Conservation (phyloP, 2,888 invertebrate species). For the Lasius fuliginosus region DNA sequence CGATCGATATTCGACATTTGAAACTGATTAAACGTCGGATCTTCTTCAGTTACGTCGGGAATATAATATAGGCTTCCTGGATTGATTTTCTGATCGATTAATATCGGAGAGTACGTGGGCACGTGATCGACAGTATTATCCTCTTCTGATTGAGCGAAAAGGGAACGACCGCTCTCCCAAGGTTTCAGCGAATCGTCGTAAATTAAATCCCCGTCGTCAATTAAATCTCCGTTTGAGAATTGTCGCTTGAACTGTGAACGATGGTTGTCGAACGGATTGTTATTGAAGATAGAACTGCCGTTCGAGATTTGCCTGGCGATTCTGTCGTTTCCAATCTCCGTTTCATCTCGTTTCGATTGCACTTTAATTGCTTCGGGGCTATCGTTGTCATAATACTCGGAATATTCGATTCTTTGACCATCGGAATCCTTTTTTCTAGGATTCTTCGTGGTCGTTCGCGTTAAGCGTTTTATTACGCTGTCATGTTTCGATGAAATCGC, state of each 20-base stretch:
- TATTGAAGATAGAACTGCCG: conserved; percentile 13
- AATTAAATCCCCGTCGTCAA: conserved; percentile 18
- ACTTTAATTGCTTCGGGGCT: conserved; percentile 52
- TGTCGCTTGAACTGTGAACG: conserved; percentile 23
- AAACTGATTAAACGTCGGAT: conserved; percentile 19
- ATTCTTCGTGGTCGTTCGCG: conserved; percentile 68
- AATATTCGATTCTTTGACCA: conserved; percentile 70
- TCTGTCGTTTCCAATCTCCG: conserved; percentile 56
- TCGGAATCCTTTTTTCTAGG: conserved; percentile 60
- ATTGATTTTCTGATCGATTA: conserved; percentile 16
- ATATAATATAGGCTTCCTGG: conserved; percentile 12
- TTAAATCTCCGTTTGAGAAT: conserved; percentile 6
- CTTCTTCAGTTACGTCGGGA: not conserved
- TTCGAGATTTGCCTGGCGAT: conserved; percentile 63
- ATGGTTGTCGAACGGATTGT: conserved; percentile 15
- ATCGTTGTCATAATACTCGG: conserved; percentile 74
- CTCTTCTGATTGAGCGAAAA: conserved; percentile 12
- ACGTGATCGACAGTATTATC: not conserved
- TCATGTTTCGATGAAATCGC: conserved; percentile 4
- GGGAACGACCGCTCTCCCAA: conserved; percentile 37
- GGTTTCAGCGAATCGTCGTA: conserved; percentile 34
- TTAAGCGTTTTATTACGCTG: conserved; percentile 65
- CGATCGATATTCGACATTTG: conserved; percentile 28
- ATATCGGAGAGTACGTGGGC: not conserved
- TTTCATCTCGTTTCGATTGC: conserved; percentile 29